These are phyloP conservation scores for Nannobrachium achirus DNA, from an alignment of 2,113 vertebrate species.

Conservation along the genomic window DNA sequence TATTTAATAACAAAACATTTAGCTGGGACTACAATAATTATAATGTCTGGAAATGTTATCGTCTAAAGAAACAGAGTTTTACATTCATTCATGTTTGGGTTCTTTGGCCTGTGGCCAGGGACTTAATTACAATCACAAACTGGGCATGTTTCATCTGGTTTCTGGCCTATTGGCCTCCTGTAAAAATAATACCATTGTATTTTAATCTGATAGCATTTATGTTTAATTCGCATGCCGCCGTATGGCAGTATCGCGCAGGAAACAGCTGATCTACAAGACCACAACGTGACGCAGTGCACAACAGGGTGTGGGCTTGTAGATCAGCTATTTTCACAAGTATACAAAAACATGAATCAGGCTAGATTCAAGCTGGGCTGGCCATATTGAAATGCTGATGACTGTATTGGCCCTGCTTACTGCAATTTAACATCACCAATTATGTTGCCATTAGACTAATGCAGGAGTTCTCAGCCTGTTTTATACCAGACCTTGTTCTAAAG, in stretches of 20 bases:
- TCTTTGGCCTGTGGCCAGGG: constrained; percentile 34
- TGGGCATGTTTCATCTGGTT: constrained; percentile 46
- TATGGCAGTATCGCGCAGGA: too few relatives aligned
- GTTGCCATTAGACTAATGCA: background rate
- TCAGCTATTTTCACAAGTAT: background rate
- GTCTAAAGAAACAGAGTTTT: constrained; percentile 49
- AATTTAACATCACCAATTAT: background rate
- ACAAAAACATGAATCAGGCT: too few relatives aligned
- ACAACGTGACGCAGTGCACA: too few relatives aligned
- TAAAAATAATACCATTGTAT: constrained; percentile 26
- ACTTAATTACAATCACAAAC: constrained; percentile 54
- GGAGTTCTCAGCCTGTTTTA: too few relatives aligned
- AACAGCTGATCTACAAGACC: too few relatives aligned
- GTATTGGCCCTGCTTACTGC: background rate
- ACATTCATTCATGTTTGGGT: constrained; percentile 22
- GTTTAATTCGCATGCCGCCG: too few relatives aligned
- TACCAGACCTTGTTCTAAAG: too few relatives aligned
- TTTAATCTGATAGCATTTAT: background rate
- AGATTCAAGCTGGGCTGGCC: background rate
- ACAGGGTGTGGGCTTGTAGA: too few relatives aligned
- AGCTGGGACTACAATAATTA: constrained; percentile 39
- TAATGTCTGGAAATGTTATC: constrained; percentile 62
- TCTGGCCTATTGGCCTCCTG: constrained; percentile 25
- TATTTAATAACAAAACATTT: constrained; percentile 13
- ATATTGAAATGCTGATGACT: constrained; percentile 2